Evolutionary conservation across 2,888 invertebrate species (phyloP), one percentile per base, ranked within the genome.

Genomic region (Entomobrya proxima): DNA sequence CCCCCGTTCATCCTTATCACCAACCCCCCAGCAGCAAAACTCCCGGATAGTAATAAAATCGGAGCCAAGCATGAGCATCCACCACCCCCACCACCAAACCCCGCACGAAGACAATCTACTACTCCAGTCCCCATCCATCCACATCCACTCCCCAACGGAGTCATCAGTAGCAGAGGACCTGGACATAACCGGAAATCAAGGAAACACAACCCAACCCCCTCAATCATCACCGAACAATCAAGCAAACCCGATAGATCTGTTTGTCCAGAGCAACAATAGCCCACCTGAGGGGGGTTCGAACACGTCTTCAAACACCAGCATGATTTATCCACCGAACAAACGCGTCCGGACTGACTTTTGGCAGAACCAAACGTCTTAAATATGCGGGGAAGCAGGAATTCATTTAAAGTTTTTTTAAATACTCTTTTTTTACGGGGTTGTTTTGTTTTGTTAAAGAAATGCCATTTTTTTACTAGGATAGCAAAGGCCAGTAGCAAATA

Each of bases 241-340:
- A 52, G 21, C 40, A 40, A 81, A 72, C 50, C 72, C 72, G 11
- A 81, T 81, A 37, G 81, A 81, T 47, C 61, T 81, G 74, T 81
- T 81, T 61, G 81, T 81, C 21, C 58, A 55, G 74, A 50, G 67
- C 18, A 67, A 69, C 40, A 52, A 61, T 35, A 44, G 40, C 5
- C 44, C 81, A 6, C 47, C 47, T 13, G 79, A 67, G 24, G 44
- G 50, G 15, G 13, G 32, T 13, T 30, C 52, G 18, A 21, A 11
- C 32, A 35, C 72, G 15, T 24, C 47, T 9, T 50, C 27, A 13
- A 44, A 13, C 40, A n/a, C n/a, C n/a, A n/a, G n/a, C n/a, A 81
- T 81, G 81, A 74, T 81, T 3, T 81, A 81, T 18, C 81, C 81
- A 32, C 81, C 81, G 2, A 81, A 81, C 47, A 81, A 81, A 58